Evolutionary conservation across 2,888 invertebrate species (phyloP).

Genomic region (Drosophila engyochracea): DNA sequence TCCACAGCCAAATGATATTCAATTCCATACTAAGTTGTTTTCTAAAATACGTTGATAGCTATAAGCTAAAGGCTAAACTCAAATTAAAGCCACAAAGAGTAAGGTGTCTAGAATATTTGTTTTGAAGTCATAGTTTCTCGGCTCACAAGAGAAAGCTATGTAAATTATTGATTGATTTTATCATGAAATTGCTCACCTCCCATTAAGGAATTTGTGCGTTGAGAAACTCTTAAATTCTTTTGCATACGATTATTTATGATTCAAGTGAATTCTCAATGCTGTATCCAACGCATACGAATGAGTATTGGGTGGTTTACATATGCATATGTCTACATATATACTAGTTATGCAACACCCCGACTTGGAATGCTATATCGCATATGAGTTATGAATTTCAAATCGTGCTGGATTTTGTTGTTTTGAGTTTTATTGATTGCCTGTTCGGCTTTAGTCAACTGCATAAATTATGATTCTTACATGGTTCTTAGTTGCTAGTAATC

Average conservation of each 20-base stretch:
- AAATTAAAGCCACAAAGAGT: not conserved
- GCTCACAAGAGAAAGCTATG: slow-evolving; percentile 1
- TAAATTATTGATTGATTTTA: slow-evolving; percentile 23
- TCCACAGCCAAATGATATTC: not conserved
- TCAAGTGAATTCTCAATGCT: slow-evolving; percentile 20
- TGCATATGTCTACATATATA: not conserved
- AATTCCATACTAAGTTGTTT: not conserved
- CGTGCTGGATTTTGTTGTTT: slow-evolving; percentile 22
- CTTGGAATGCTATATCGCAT: slow-evolving; percentile 14
- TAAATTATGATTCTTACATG: slow-evolving; percentile 43
- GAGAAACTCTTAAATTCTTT: slow-evolving; percentile 38
- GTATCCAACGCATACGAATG: not conserved
- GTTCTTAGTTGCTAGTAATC: slow-evolving; percentile 9
- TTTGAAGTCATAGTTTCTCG: not conserved
- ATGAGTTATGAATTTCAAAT: slow-evolving; percentile 47
- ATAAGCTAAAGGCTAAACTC: not conserved
- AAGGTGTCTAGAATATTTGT: not conserved
- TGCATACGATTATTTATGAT: slow-evolving; percentile 44
- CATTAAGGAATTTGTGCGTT: not conserved
- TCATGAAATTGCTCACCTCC: slow-evolving; percentile 1
- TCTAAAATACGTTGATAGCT: not conserved
- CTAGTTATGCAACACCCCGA: slow-evolving; percentile 11
- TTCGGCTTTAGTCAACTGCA: slow-evolving; percentile 30
- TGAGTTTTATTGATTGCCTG: slow-evolving; percentile 29
- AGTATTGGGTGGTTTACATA: not conserved